Percentiles rank a stretch among this genome's conserved stretches.
phyloP scores from a whole-genome alignment of 2,888 invertebrate genomes.

The Megaustenia siamemsis region DNA sequence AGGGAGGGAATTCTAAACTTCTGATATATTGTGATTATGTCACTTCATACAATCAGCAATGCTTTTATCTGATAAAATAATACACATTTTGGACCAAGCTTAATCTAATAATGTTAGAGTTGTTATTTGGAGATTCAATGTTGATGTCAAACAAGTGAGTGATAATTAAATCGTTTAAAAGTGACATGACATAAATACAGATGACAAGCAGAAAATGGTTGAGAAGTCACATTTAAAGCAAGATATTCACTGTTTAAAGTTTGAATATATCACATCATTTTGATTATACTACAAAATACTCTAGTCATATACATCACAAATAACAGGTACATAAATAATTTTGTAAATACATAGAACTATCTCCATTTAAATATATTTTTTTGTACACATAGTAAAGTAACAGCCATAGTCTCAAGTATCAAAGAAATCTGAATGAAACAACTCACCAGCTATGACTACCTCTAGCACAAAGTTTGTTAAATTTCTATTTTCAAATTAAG shows the following conservation, averaged over 20 bases:
- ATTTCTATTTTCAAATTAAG: too few species aligned
- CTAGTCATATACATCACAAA: not conserved
- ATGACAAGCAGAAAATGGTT: conserved; percentile 3
- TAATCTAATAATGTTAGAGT: not conserved
- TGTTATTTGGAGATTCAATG: conserved; percentile 10
- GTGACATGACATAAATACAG: not conserved
- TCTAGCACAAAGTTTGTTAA: not conserved
- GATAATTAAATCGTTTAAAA: not conserved
- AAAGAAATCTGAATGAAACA: not conserved
- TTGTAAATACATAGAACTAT: not conserved
- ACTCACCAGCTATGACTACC: not conserved
- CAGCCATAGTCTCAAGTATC: not conserved
- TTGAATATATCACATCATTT: not conserved
- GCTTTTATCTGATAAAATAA: too few species aligned
- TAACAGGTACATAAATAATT: not conserved
- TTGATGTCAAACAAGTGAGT: conserved; percentile 1
- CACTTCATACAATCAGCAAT: too few species aligned
- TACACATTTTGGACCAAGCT: too few species aligned
- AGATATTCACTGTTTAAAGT: not conserved
- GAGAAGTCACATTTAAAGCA: not conserved
- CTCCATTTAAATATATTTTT: conserved; percentile 22
- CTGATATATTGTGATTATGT: too few species aligned
- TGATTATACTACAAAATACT: not conserved
- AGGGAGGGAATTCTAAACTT: too few species aligned
- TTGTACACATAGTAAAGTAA: not conserved